Evolutionary conservation across 2,797 vertebrate genomes (phyloP), one percentile per base, ranked within the genome.

Genomic region (Ceyx erithaca): DNA sequence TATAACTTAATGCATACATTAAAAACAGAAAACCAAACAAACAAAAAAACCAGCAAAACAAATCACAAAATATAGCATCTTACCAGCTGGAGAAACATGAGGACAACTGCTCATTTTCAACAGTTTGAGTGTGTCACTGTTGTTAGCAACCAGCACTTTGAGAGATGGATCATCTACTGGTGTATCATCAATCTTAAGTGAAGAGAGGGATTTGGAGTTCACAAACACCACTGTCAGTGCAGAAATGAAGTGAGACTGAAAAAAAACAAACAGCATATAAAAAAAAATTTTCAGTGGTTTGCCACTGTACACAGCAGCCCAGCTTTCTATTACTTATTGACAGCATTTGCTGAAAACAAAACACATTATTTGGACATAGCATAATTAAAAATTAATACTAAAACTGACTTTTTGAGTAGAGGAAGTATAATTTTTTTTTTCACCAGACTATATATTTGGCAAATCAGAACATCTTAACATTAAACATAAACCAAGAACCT

Each of bases 71-170:
- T 48, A 83, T 6, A 33, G 54, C 7, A 81, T 57, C 81, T 87
- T 98, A 99, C 99, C 99, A 98, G 99, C 99, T 83, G 99, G 99
- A 90, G 99, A 99, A 93, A 99, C 99, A 23, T 99, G 99, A 92
- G 99, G 99, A 93, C 99, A 99, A 96, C 99, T 99, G 98, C 98
- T 99, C 99, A 99, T 99, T 97, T 99, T 99, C 93, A 99, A 97
- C 85, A 99, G 96, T 85, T 98, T 99, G 52, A 99, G 97, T 0
- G 99, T 99, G 93, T 99, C 98, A 1, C 99, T 99, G 97, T 99
- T 99, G 95, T 99, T 99, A 90, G 99, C 99, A 96, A 99, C 99
- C 68, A 98, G 96, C 45, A 98, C 98, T 96, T 99, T 99, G 45
- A 99, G 98, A 41, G 99, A 99, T 4, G 99, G 99, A 83, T 99